Percentiles rank a stretch among this genome's conserved stretches.
These are phyloP conservation scores for Allygus modestus DNA, from an alignment of 2,888 invertebrate genomes.

Conservation along the genomic window DNA sequence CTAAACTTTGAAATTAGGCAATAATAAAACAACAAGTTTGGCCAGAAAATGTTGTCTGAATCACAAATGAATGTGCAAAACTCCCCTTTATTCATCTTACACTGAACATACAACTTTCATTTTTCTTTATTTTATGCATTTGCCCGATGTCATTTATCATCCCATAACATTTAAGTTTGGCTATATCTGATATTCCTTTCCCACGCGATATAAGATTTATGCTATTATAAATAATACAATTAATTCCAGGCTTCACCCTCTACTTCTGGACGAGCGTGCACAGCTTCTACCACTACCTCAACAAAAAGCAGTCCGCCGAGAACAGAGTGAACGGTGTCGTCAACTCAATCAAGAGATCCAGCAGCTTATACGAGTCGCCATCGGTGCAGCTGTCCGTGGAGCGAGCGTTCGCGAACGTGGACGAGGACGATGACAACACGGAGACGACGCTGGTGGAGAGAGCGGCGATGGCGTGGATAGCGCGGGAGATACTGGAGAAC, in stretches of 20 bases:
- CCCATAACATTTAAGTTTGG: too few relatives aligned
- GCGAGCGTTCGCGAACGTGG: neutral
- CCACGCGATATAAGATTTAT: too few relatives aligned
- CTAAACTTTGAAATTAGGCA: too few relatives aligned
- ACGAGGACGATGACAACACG: neutral
- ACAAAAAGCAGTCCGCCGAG: neutral
- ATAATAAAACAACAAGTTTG: too few relatives aligned
- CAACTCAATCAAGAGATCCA: neutral
- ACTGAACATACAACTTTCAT: too few relatives aligned
- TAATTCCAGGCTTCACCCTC: conserved; percentile 1
- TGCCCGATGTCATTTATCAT: too few relatives aligned
- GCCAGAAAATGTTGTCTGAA: too few relatives aligned
- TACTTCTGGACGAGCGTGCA: conserved; percentile 36
- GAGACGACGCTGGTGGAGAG: conserved; percentile 20
- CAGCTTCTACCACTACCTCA: conserved; percentile 36
- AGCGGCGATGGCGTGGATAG: conserved; percentile 48
- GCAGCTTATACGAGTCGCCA: neutral
- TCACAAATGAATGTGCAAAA: too few relatives aligned
- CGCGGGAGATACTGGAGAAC: conserved; percentile 37
- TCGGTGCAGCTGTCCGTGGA: neutral
- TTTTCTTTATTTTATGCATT: too few relatives aligned
- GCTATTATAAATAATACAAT: too few relatives aligned
- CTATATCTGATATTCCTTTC: too few relatives aligned
- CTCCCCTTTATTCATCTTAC: too few relatives aligned
- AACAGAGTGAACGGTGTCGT: neutral